A percentile compares a stretch with the other conserved stretches of the same genome.
Evolutionary conservation across 2,113 vertebrate species (phyloP).

Genomic region (Gracilinanus agilis): DNA sequence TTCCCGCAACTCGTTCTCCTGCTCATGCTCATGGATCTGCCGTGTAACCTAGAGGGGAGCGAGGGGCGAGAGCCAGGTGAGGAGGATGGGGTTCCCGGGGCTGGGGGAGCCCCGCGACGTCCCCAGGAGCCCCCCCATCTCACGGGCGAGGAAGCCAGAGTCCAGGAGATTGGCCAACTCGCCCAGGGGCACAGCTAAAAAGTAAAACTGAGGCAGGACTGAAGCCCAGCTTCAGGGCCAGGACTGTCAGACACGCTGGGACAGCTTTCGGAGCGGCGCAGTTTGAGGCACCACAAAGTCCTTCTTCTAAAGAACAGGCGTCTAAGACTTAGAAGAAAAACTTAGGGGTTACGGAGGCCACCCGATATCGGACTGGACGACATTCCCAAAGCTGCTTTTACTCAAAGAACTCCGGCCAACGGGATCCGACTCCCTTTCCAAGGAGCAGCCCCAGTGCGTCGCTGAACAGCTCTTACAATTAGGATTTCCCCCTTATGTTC

Average conservation of each 20-base stretch:
- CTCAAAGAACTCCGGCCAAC: neutral
- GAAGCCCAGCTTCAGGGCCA: neutral
- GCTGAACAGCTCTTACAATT: neutral
- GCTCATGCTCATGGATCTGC: slow-evolving; percentile 99
- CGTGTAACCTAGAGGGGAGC: slow-evolving; percentile 92
- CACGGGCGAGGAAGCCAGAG: slow-evolving; percentile 13
- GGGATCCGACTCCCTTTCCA: neutral
- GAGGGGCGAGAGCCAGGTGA: slow-evolving; percentile 50
- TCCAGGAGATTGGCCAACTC: neutral
- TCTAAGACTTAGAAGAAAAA: neutral
- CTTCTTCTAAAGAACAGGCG: neutral
- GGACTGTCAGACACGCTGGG: neutral
- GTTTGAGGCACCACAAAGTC: neutral
- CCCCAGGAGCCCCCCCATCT: neutral
- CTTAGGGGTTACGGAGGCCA: neutral
- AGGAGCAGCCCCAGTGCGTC: neutral
- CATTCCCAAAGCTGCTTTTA: neutral
- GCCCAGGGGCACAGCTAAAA: neutral
- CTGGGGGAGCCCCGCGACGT: too few relatives aligned
- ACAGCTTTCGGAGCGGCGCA: neutral
- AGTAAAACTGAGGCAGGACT: neutral
- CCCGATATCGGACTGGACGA: neutral
- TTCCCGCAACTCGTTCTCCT: slow-evolving; percentile 99
- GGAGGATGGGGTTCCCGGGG: neutral
- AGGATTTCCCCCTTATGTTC: neutral